A percentile compares a stretch with the other conserved stretches of the same genome.
phyloP scores from a whole-genome alignment of 2,888 invertebrate species.

The Malthinus seriepunctatus region DNA sequence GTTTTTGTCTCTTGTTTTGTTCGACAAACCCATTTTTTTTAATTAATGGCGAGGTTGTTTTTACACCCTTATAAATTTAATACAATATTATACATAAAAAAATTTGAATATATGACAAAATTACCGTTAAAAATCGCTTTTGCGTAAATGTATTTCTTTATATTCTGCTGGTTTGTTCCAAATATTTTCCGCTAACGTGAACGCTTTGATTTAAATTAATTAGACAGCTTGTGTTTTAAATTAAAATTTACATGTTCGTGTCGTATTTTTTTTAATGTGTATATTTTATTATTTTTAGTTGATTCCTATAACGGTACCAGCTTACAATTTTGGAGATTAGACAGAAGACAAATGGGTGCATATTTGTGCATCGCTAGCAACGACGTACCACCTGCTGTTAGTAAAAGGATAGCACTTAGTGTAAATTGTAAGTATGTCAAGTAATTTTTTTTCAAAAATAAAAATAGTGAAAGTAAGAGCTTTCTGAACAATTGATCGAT shows the following conservation, averaged over 20 bases:
- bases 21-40: too few relatives aligned
- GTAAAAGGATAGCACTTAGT: conserved; percentile 83
- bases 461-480: too few relatives aligned
- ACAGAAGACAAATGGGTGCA: conserved; percentile 88
- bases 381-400: conserved; percentile 88
- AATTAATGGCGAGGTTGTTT: too few relatives aligned
- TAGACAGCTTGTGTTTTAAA: conserved; percentile 11
- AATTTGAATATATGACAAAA: too few relatives aligned
- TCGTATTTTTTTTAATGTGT: background rate
- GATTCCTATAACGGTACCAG: conserved; percentile 78
- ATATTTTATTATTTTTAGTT: conserved; percentile 54
- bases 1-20: too few relatives aligned
- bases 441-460: background rate
- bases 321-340: conserved; percentile 75
- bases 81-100: too few relatives aligned
- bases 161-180: conserved; percentile 7
- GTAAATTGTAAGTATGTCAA: conserved; percentile 82
- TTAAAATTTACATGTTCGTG: background rate
- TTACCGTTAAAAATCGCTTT: background rate
- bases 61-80: too few relatives aligned
- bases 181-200: conserved; percentile 7
- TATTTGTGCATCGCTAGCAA: conserved; percentile 92
- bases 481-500: too few relatives aligned
- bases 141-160: conserved; percentile 10
- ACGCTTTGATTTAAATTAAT: conserved; percentile 17